Evolutionary conservation across 2,113 vertebrate species (phyloP).

Genomic region (Lagopus leucura): DNA sequence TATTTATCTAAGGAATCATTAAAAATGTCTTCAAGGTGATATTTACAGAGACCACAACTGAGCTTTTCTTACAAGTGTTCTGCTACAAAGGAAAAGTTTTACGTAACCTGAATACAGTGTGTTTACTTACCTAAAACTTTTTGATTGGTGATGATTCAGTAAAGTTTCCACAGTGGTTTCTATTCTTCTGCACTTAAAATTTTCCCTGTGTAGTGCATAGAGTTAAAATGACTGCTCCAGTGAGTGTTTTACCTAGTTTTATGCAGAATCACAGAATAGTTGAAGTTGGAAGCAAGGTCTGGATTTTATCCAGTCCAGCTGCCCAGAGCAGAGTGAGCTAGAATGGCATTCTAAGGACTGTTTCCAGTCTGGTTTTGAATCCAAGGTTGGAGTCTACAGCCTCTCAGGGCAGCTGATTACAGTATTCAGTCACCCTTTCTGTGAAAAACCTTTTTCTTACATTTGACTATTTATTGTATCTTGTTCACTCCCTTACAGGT

Average conservation of each 20-base stretch:
- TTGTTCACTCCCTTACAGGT: not conserved
- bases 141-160: not conserved
- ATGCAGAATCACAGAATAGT: not conserved
- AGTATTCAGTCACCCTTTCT: not conserved
- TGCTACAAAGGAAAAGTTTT: conserved; percentile 10
- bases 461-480: not conserved
- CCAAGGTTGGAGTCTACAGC: not conserved
- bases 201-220: not conserved
- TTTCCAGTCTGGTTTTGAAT: not conserved
- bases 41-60: not conserved
- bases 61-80: not conserved
- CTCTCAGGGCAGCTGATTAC: not conserved
- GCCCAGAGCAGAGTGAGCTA: not conserved
- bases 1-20: conserved; percentile 16
- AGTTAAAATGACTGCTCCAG: not conserved
- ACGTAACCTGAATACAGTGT: not conserved
- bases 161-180: not conserved
- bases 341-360: not conserved
- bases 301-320: not conserved
- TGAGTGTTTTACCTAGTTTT: not conserved
- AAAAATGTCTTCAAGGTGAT: not conserved
- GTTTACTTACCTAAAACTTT: not conserved
- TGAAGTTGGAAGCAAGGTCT: not conserved
- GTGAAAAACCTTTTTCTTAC: not conserved
- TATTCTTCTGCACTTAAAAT: not conserved